Evolutionary conservation across 1,140 invertebrate species (phyloP), one percentile per base, ranked within the genome.

Genomic region (Phocides pigmalion): DNA sequence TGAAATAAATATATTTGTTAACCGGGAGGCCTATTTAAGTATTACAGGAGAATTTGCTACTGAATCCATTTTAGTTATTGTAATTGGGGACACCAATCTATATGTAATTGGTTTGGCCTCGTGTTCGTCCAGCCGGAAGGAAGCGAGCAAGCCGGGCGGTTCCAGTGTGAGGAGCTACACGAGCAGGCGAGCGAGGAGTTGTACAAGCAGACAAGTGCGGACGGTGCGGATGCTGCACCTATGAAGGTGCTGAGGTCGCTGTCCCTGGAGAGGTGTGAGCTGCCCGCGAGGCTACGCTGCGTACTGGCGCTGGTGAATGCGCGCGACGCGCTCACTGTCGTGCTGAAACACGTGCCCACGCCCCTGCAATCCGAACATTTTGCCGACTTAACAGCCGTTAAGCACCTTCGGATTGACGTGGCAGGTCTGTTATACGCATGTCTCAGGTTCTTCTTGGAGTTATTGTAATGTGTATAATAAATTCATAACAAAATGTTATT

Each of bases 311-410:
- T 42, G 54, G 39, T 9, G 22, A 16, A 20, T 14, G 39, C 39
- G 41, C 41, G 35, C 35, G 35, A 16, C 35, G 53, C 63, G 11
- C 16, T 16, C 63, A 15, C 51, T 20, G 44, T 46, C 44, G 20
- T 20, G 44, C 44, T 46, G 17, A 17, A 19, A 2, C 17, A 46
- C 44, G 44, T 46, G 44, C 44, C 44, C 19, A 22, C 44, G 17
- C 17, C 44, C 8, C 44, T 46, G 19, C 19, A n/a, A 17, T 19
- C 17, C 17, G 17, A n/a, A 15, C 44, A 46, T 19, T 19, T 46
- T 19, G 44, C 44, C 44, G 11, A 11, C 11, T 3, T 46, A 17
- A 5, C 17, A 4, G 17, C 9, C 0, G 17, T 46, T 4, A 46
- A 19, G 3, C 44, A 12, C 3, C 19, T 46, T 2, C 44, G 44